Base-by-base conservation (phyloP, 2,888 invertebrate genomes). In the Xestia ashworthii region DNA sequence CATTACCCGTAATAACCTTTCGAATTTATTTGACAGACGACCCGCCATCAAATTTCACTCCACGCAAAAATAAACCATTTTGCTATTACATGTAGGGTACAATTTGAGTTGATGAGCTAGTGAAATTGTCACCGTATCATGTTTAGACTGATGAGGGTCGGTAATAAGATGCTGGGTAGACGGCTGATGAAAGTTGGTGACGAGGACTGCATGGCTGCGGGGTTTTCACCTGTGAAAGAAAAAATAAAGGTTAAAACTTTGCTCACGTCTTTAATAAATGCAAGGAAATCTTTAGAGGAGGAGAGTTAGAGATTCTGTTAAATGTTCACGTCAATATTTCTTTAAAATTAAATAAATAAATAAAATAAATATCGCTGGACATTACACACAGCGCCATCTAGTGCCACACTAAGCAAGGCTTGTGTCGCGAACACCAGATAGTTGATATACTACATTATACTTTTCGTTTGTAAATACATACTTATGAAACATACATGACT, bases 121-220 rank as follows among this genome's bases (percentile, higher is more conserved):
- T 85, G 83, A 82, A 90, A 92, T 91, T 95, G 96, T 96, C 96
- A 96, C 96, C 96, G 94, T 89, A 93, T 85, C 68, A 95, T 80
- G 79, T 93, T 92, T 32, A 94, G 80, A 53, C 91, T 91, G 65
- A 84, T 74, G 76, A 95, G 82, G 22, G 91, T 76, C 44, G 92
- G 91, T 89, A 94, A 89, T 80, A 95, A 78, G 76, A 93, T 86
- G 72, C 88, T 89, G 75, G 91, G 91, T 80, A 93, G 88, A 80
- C 90, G 91, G 75, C 76, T 91, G 87, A 92, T 93, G 88, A 94
- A 95, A 64, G 95, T 96, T 3, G 96, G 94, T 76, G 97, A 97
- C 88, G 97, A 97, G 0, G 96, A 96, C 89, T 98, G 98, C 98
- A 98, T 98, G 16, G 98, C 98, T 41, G 98, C 98, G 78, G 98